Base-by-base conservation (phyloP, 2,797 vertebrate genomes). In the Rhabdophis nuchalis region DNA sequence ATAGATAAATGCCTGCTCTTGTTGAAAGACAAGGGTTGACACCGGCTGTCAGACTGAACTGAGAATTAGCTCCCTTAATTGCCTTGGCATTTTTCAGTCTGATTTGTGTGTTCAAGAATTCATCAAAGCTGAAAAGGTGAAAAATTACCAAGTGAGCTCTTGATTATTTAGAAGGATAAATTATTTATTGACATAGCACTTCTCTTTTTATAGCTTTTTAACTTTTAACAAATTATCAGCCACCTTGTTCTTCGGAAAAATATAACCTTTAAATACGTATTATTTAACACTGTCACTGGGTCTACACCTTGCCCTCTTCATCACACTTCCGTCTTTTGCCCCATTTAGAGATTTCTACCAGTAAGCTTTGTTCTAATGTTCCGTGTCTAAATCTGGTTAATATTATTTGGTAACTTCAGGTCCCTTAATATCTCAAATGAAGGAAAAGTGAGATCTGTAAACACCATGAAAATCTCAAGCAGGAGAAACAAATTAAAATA, bases 111-210 rank as follows among this genome's bases (percentile, higher is more conserved):
- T 50, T 77, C 25, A 77, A 77, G 61, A 41, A 23, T 58, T 88
- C 41, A 82, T 88, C 53, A 82, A 88, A 88, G 53, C 36, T 54
- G 56, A 53, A 88, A 32, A 52, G 61, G 64, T 25, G 41, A 72
- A n/a, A 82, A 50, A 54, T 64, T 54, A 86, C 25, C 13, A 50
- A 50, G 54, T 50, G 41, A 58, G 29, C 32, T 23, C 52, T 23
- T 87, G 27, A 52, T 82, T 91, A 58, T 82, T 82, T 82, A 82
- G 61, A 46, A 23, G 13, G 25, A 29, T 91, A 36, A 60, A 87
- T 91, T 91, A 68, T 87, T 87, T 61, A 91, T 36, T 91, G 27
- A 27, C 88, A 32, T 6, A 91, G 64, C 54, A 88, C 56, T 89
- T 92, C 20, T 57, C 36, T 87, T 60, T 88, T 53, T 87, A 87